Evolutionary conservation across 2,113 vertebrate species (phyloP).

Genomic region (Apus apus): DNA sequence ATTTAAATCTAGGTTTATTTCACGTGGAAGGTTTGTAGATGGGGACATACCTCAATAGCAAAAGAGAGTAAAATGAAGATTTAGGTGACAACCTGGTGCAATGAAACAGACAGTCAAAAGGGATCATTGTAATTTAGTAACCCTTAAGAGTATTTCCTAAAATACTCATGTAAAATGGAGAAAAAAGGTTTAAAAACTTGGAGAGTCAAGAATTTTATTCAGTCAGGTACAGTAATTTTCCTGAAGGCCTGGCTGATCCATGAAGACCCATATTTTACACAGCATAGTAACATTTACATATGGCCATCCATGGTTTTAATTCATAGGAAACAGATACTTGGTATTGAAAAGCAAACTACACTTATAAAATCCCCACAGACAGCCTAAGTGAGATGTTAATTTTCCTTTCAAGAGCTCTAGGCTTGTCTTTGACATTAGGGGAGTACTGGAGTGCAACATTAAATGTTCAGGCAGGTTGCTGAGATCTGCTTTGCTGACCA

Average conservation of each 20-base stretch:
- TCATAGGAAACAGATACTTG: not conserved
- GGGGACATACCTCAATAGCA: not conserved
- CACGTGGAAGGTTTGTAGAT: not conserved
- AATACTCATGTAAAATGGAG: not conserved
- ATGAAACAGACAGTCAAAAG: not conserved
- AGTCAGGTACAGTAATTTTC: not conserved
- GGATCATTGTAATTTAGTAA: not conserved
- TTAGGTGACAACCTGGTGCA: not conserved
- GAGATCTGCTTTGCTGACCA: slow-evolving; percentile 11
- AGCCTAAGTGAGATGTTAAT: not conserved
- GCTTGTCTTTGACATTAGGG: not conserved
- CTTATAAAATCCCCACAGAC: not conserved
- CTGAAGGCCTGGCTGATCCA: not conserved
- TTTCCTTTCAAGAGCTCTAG: not conserved
- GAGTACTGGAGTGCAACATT: not conserved
- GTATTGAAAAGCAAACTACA: not conserved
- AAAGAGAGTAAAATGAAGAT: slow-evolving; percentile 1
- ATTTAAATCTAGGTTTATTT: not conserved
- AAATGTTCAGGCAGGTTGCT: not conserved
- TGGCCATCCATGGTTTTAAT: not conserved
- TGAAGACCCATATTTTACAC: not conserved
- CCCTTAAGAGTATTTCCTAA: not conserved
- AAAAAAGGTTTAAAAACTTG: not conserved
- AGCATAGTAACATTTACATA: not conserved
- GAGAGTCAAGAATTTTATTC: not conserved